phyloP scores from a whole-genome alignment of 2,113 vertebrate genomes.

The Psilopsiagon aymara region DNA sequence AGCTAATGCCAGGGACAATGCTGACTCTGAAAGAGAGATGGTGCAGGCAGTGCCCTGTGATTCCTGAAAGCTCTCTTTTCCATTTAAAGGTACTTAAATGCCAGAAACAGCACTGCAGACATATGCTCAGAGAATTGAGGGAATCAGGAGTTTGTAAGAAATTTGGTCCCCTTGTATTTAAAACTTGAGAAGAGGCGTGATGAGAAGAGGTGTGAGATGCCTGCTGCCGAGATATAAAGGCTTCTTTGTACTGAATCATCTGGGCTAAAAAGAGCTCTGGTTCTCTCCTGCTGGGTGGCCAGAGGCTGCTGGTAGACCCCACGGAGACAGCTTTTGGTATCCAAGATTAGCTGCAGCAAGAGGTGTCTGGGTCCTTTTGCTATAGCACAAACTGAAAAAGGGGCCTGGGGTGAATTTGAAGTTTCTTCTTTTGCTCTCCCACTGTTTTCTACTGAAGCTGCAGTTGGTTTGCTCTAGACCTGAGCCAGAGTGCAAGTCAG shows the following conservation, averaged over 20 bases:
- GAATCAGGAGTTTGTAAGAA: not conserved
- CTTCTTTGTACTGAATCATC: constrained; percentile 1
- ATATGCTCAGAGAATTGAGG: not conserved
- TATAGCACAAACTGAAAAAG: not conserved
- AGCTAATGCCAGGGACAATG: not conserved
- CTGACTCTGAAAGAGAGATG: not conserved
- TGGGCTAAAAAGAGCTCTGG: not conserved
- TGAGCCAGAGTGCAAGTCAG: not conserved
- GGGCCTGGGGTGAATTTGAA: not conserved
- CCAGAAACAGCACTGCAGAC: not conserved
- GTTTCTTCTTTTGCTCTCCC: not conserved
- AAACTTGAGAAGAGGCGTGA: constrained; percentile 12
- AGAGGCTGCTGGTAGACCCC: not conserved
- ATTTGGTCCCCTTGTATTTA: constrained; percentile 14
- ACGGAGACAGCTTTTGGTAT: not conserved
- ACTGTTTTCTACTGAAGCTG: not conserved
- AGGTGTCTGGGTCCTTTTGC: not conserved
- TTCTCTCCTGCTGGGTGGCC: not conserved
- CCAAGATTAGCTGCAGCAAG: fast-evolving
- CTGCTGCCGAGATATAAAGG: not conserved
- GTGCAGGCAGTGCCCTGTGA: not conserved
- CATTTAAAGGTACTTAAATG: not conserved
- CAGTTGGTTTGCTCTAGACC: not conserved
- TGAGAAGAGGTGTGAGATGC: not conserved
- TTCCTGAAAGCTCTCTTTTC: not conserved